Evolutionary conservation across 2,797 vertebrate species (phyloP), one percentile per base, ranked within the genome.

Genomic region (Pangasius mekongensis): DNA sequence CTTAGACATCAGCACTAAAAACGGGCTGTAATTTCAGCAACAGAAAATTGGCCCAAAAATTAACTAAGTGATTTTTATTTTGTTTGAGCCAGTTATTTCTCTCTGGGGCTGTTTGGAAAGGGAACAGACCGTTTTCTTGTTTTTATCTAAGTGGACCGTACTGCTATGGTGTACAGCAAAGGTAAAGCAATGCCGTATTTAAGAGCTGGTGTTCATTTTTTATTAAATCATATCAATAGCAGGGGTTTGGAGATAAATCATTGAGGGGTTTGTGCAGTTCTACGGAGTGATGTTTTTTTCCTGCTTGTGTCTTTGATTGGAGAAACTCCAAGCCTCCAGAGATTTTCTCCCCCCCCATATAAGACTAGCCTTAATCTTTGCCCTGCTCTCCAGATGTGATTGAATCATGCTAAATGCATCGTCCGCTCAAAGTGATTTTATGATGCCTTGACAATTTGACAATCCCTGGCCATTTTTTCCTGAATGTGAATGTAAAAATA

Each of bases 21-120:
- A 30, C 49, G 8, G 64, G 52, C 7, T 77, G 24, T 60, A 67
- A 69, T 88, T 88, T 80, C 67, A 80, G 43, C 27, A 66, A 49
- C 33, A 67, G 73, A 85, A 80, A 85, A 88, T 78, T 80, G 60
- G 30, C 11, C 47, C 43, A 47, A 66, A 69, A 84, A 69, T 85
- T 81, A 83, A 83, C 74, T 56, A 52, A 60, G 74, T 77, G 82
- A 84, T 76, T 88, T 88, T 84, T 54, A 9, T 60, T 43, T 77
- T 56, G 52, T 54, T 11, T 60, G 87, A 80, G 62, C 74, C 39
- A 80, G 74, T 85, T 88, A 77, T 77, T 88, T 84, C 60, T 84
- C 87, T 71, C 52, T 33, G 64, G 73, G 54, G 83, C 76, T n/a
- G 54, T 67, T 47, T 73, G 13, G 14, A 36, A 33, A 8, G 10